phyloP scores from a whole-genome alignment of 2,113 vertebrate species.

The Telmatochromis sp. region DNA sequence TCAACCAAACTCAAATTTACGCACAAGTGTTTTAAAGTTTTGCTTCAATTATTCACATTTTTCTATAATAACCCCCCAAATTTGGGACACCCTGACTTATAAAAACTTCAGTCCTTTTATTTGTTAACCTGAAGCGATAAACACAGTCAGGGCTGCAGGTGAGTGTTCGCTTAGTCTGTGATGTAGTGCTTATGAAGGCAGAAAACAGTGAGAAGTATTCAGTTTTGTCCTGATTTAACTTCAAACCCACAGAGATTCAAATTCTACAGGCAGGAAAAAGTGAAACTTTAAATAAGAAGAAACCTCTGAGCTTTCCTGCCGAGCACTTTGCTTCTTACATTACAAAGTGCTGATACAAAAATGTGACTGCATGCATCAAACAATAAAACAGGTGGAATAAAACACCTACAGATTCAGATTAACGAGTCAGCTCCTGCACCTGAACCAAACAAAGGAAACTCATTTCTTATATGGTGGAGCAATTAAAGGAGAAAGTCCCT shows the following conservation, averaged over 20 bases:
- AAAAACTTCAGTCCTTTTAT: fast-evolving
- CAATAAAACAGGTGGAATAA: not conserved
- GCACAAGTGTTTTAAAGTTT: not conserved
- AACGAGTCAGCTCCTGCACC: not conserved
- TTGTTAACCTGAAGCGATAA: not conserved
- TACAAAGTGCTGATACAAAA: not conserved
- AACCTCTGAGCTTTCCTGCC: not conserved
- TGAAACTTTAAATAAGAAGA: not conserved
- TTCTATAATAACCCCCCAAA: not conserved
- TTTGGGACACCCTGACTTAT: fast-evolving
- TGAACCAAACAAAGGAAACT: not conserved
- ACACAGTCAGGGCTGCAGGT: not conserved
- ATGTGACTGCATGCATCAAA: not conserved
- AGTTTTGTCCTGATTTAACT: not conserved
- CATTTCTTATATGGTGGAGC: fast-evolving
- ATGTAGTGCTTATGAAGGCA: not conserved
- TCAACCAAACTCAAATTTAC: not conserved
- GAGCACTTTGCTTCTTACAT: not conserved
- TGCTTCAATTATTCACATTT: not conserved
- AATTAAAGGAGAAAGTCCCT: not conserved
- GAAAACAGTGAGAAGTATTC: not conserved
- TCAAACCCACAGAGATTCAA: not conserved
- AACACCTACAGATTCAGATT: not conserved
- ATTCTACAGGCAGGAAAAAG: fast-evolving
- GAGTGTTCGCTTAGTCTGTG: not conserved